These are phyloP conservation scores for Andrena chrysosceles DNA, from an alignment of 2,888 invertebrate species.

Conservation along the genomic window DNA sequence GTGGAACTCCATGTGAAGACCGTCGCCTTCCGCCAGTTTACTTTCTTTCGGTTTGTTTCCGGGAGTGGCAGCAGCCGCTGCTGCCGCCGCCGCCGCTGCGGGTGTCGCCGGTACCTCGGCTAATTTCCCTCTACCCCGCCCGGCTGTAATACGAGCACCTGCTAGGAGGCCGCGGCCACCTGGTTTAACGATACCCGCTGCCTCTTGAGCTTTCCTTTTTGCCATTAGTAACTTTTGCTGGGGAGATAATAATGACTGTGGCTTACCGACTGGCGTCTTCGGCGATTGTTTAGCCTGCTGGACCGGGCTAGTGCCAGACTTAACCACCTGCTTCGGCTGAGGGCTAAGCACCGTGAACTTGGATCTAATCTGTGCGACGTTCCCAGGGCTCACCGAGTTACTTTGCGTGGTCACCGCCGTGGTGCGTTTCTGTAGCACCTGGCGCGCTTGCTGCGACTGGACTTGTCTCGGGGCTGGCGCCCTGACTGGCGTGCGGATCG, in stretches of 20 bases:
- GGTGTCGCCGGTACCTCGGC: slow-evolving; percentile 51
- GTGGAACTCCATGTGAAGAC: slow-evolving; percentile 85
- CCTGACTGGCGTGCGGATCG: slow-evolving; percentile 78
- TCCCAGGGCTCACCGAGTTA: slow-evolving; percentile 69
- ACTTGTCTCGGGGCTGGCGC: slow-evolving; percentile 72
- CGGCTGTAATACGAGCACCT: slow-evolving; percentile 68
- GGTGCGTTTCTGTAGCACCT: slow-evolving; percentile 73
- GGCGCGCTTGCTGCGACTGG: slow-evolving; percentile 68
- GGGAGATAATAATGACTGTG: slow-evolving; percentile 80
- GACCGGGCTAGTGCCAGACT: slow-evolving; percentile 70
- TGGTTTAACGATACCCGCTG: slow-evolving; percentile 79
- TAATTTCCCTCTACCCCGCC: slow-evolving; percentile 73
- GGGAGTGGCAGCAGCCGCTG: slow-evolving; percentile 38
- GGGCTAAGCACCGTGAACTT: slow-evolving; percentile 76
- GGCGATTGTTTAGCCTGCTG: slow-evolving; percentile 73
- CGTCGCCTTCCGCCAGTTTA: slow-evolving; percentile 83
- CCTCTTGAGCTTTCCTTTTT: slow-evolving; percentile 82
- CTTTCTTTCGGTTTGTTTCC: slow-evolving; percentile 82
- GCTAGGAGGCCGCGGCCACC: slow-evolving; percentile 73
- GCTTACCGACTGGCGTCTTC: slow-evolving; percentile 73
- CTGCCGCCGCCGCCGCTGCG: slow-evolving; percentile 39
- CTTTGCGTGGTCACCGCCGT: slow-evolving; percentile 62
- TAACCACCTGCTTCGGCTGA: slow-evolving; percentile 75
- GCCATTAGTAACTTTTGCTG: slow-evolving; percentile 83
- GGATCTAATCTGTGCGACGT: slow-evolving; percentile 74